Percentiles rank a stretch among this genome's conserved stretches.
Evolutionary conservation across 2,888 invertebrate species (phyloP).

Genomic region (Tinea semifulvella): DNA sequence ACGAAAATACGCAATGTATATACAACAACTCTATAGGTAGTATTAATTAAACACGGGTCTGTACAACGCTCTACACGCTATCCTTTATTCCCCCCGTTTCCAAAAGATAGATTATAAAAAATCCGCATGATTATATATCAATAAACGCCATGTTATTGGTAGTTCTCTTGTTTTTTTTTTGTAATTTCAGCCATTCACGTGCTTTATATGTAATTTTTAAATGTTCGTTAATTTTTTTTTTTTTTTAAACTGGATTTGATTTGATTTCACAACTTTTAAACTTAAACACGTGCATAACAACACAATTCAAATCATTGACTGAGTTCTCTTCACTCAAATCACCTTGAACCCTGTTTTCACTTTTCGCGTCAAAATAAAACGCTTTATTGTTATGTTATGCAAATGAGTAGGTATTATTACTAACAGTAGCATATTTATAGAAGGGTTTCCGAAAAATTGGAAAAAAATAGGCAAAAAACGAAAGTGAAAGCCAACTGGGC

Average conservation of each 20-base stretch:
- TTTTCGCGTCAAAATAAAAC: slow-evolving; percentile 55
- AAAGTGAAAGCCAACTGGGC: slow-evolving; percentile 61
- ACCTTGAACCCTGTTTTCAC: slow-evolving; percentile 60
- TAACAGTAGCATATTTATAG: slow-evolving; percentile 52
- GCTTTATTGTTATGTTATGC: slow-evolving; percentile 58
- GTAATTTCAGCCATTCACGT: no score
- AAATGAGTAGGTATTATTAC: slow-evolving; percentile 47
- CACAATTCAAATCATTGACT: slow-evolving; percentile 48
- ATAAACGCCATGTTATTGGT: no score
- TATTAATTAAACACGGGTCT: no score
- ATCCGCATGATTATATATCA: no score
- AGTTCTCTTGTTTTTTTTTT: no score
- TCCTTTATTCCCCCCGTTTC: no score
- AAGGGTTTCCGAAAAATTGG: slow-evolving; percentile 51
- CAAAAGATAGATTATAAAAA: no score
- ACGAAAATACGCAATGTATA: no score
- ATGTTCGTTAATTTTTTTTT: neutral
- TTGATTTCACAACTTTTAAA: neutral
- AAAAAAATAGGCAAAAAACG: slow-evolving; percentile 37
- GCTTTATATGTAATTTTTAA: no score
- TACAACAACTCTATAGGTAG: no score
- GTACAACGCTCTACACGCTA: no score
- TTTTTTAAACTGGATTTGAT: neutral
- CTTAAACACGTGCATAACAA: slow-evolving; percentile 38
- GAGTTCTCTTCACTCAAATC: slow-evolving; percentile 31